Percentiles rank a stretch among this genome's conserved stretches.
phyloP scores from a whole-genome alignment of 2,888 invertebrate genomes.

The Caenorhabditis sp. region DNA sequence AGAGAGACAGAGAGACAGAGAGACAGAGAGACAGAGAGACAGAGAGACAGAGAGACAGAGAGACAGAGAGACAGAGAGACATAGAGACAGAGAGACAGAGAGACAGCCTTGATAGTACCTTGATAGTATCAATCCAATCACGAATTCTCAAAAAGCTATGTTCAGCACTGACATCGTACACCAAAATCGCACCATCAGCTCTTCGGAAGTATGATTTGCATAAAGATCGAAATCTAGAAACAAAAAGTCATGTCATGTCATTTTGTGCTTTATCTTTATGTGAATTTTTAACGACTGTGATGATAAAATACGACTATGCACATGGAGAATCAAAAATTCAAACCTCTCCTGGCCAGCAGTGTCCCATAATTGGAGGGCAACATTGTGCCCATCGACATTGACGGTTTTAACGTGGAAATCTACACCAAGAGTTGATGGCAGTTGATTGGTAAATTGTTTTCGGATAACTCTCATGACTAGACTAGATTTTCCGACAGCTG shows the following conservation, averaged over 20 bases:
- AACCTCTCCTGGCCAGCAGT: conserved; percentile 77
- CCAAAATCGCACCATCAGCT: conserved; percentile 77
- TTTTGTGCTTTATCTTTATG: background rate
- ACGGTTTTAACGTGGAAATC: conserved; percentile 76
- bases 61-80: too few relatives aligned
- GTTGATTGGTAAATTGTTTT: conserved; percentile 75
- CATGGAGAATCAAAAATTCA: conserved; percentile 40
- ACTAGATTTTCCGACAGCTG: conserved; percentile 77
- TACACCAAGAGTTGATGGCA: conserved; percentile 77
- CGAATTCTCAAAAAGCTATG: conserved; percentile 76
- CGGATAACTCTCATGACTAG: conserved; percentile 77
- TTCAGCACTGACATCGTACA: conserved; percentile 77
- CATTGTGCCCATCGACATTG: conserved; percentile 74
- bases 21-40: too few relatives aligned
- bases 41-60: too few relatives aligned
- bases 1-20: too few relatives aligned
- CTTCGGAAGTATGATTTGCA: conserved; percentile 77
- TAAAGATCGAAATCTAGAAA: conserved; percentile 76
- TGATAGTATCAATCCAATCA: conserved; percentile 77
- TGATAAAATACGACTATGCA: too few relatives aligned
- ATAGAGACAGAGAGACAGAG: too few relatives aligned
- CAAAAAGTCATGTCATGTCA: conserved; percentile 2
- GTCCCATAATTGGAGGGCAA: conserved; percentile 76
- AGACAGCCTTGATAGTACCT: too few relatives aligned
- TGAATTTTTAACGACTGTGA: background rate